Evolutionary conservation across 2,888 invertebrate species (phyloP).

Genomic region (Cheilosia variabilis): DNA sequence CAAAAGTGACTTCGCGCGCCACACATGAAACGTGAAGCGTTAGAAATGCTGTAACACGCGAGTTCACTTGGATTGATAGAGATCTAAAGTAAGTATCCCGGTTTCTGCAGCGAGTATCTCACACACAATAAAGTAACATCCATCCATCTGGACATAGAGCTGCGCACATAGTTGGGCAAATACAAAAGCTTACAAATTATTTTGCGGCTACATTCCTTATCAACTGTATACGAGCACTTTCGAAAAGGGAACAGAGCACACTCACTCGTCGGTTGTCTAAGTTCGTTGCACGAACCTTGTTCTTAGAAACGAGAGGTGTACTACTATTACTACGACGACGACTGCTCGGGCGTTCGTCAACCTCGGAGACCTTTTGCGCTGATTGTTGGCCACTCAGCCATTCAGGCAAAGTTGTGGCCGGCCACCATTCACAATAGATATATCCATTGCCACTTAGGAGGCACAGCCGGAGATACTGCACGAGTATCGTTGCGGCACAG

Average conservation of each 20-base stretch:
- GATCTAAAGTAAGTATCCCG: slow-evolving; percentile 15
- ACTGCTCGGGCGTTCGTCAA: slow-evolving; percentile 40
- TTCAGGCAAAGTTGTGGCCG: slow-evolving; percentile 11
- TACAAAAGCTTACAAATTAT: slow-evolving; percentile 31
- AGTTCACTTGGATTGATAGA: slow-evolving; percentile 33
- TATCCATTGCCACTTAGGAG: slow-evolving; percentile 40
- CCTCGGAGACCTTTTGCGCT: slow-evolving; percentile 56
- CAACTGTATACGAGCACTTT: slow-evolving; percentile 3
- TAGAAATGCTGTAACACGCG: slow-evolving; percentile 53
- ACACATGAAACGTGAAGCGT: slow-evolving; percentile 40
- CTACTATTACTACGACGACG: background rate
- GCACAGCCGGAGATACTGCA: background rate
- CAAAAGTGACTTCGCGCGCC: slow-evolving; percentile 33
- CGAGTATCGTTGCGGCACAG: slow-evolving; percentile 7
- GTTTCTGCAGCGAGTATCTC: slow-evolving; percentile 22
- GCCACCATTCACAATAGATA: slow-evolving; percentile 40
- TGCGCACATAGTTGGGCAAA: slow-evolving; percentile 12
- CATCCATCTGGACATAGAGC: slow-evolving; percentile 8
- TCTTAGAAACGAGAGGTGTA: slow-evolving; percentile 54
- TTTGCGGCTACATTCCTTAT: slow-evolving; percentile 41
- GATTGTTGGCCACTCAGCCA: slow-evolving; percentile 44
- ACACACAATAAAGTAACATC: slow-evolving; percentile 39
- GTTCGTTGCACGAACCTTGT: slow-evolving; percentile 51
- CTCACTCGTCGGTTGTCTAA: slow-evolving; percentile 28
- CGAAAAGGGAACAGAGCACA: slow-evolving; percentile 26